Evolutionary conservation across 2,113 vertebrate species (phyloP).

Genomic region (Tretioscincus oriximinensis): DNA sequence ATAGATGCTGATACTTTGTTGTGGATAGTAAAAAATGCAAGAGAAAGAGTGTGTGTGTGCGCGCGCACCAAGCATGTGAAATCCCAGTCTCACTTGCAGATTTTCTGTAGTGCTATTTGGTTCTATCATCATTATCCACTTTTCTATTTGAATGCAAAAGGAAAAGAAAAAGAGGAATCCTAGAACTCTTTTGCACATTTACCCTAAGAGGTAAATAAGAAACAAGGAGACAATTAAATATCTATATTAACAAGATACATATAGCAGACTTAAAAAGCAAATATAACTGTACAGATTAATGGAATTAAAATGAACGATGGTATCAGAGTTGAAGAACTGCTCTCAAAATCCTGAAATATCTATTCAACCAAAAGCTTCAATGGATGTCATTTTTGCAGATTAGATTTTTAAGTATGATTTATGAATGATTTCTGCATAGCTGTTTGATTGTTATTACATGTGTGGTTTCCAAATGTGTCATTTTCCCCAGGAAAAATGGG

Average conservation of each 20-base stretch:
- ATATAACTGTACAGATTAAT: background rate
- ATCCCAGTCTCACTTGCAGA: background rate
- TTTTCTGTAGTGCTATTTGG: constrained; percentile 4
- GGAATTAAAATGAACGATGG: background rate
- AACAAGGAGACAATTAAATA: background rate
- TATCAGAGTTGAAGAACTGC: background rate
- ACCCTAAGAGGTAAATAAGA: background rate
- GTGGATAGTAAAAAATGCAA: background rate
- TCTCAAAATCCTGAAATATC: background rate
- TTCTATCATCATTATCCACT: background rate
- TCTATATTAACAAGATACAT: background rate
- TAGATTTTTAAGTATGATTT: background rate
- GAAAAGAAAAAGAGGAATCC: background rate
- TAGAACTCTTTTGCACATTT: background rate
- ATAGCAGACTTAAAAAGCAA: background rate
- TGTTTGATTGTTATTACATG: background rate
- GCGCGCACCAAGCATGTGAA: too few relatives aligned
- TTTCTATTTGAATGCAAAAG: background rate
- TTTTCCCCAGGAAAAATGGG: background rate
- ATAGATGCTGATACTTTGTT: background rate
- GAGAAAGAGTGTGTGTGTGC: background rate
- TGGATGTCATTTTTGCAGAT: background rate
- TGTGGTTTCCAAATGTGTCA: background rate
- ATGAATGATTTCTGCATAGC: background rate
- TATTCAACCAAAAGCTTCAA: background rate